Evolutionary conservation across 2,797 vertebrate species (phyloP), one percentile per base, ranked within the genome.

Genomic region (Phataginus tricuspis): DNA sequence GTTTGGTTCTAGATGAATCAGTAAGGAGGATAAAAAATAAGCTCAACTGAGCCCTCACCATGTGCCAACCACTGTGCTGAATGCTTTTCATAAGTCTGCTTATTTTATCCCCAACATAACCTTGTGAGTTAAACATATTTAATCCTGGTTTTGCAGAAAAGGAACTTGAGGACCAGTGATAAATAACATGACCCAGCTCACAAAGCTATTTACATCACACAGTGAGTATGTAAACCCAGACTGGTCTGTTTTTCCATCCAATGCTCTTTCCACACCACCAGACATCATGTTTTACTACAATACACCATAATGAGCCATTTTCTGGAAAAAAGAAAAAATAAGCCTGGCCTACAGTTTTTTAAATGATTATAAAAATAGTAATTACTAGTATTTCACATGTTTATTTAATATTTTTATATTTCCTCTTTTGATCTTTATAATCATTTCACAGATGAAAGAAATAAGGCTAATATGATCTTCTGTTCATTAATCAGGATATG

Each of bases 61-160:
- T 5, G 21, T 31, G 21, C 34, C 61, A 66, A 37, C 55, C 61
- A 71, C 23, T 51, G 18, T 66, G 27, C 34, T 34, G n/a, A 39
- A 15, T 21, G 4, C 21, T 82, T 94, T 86, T 90, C 37, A 72
- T 66, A 55, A 49, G 72, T 90, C 16, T 78, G 29, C 11, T 87
- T 57, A 64, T 75, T 96, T 96, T 87, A 85, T 39, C 77, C 18
- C 75, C 53, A 71, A 14, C 27, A n/a, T 57, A 51, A 85, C 21
- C 39, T 55, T 87, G 18, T 19, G 49, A 57, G 71, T 77, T 86
- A 64, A 87, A 84, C 57, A 87, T 84, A 14, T n/a, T 63, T 77
- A 90, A 74, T 75, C 27, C 55, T 45, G 42, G 91, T 27, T 85
- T 96, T 82, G 7, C 49, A 75, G 57, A 34, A 75, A 96, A 77